These are phyloP conservation scores for Willowsia nigromaculata DNA, from an alignment of 2,888 invertebrate genomes.

Conservation along the genomic window DNA sequence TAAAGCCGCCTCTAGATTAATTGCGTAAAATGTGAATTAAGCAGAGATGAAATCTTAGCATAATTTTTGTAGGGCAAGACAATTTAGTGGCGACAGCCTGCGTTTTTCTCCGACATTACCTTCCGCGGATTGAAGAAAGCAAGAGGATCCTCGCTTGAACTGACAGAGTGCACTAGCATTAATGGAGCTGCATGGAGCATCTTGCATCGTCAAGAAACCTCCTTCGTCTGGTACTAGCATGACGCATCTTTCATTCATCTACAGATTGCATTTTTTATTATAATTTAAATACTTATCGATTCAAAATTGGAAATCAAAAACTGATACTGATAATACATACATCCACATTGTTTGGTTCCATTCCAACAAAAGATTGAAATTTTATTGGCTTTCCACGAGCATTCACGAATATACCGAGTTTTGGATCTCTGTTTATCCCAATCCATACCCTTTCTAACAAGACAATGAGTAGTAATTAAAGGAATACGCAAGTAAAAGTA, in stretches of 20 bases:
- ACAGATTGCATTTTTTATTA: neutral
- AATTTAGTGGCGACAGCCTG: conserved; percentile 11
- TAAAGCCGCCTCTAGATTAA: neutral
- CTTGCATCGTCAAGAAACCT: conserved; percentile 32
- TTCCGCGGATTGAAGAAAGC: conserved; percentile 44
- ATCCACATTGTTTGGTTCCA: conserved; percentile 22
- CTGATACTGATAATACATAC: too few species aligned
- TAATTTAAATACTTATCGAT: too few species aligned
- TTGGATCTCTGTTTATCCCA: too few species aligned
- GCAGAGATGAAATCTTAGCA: neutral
- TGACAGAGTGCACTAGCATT: conserved; percentile 50
- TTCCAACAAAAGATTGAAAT: conserved; percentile 46
- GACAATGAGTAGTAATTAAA: neutral
- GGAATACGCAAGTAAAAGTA: neutral
- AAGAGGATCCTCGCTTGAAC: conserved; percentile 13
- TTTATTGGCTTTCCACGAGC: neutral
- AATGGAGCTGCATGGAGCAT: conserved; percentile 9
- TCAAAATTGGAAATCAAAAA: too few species aligned
- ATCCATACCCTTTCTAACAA: conserved; percentile 24
- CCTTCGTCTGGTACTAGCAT: neutral
- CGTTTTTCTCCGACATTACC: conserved; percentile 8
- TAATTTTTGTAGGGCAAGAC: too few species aligned
- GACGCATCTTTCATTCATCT: conserved; percentile 34
- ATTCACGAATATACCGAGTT: conserved; percentile 12
- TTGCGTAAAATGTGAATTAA: neutral